Evolutionary conservation across 2,797 vertebrate species (phyloP), one percentile per base, ranked within the genome.

Genomic region (Lagocephalus sceleratus): DNA sequence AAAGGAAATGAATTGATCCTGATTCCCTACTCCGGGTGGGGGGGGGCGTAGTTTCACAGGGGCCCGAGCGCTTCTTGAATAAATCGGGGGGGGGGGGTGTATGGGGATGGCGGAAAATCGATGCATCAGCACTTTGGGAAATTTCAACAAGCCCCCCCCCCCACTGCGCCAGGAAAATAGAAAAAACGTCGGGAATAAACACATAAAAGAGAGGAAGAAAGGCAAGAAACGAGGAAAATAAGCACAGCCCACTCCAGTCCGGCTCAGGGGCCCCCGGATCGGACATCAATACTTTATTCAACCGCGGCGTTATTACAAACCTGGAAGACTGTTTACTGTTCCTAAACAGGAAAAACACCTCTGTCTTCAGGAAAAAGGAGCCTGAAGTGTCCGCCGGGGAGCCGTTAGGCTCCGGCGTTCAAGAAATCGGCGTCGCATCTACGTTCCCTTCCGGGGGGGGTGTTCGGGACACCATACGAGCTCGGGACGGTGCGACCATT

Each of bases 41-140:
- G n/a, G n/a, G n/a, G n/a, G n/a, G n/a, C n/a, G n/a, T n/a, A n/a
- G n/a, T n/a, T n/a, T n/a, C n/a, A n/a, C n/a, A n/a, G 4, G 29
- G 29, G 44, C 68, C 25, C 32, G 60, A 62, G 71, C 76, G 59
- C 54, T 57, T 60, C 9, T 17, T 85, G 85, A 85, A 86, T 85
- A 71, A 88, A 87, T 84, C 82, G 85, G 20, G 25, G 60, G 79
- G 63, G 63, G 62, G 71, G 84, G 78, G 79, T 79, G 81, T 82
- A n/a, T 76, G 76, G 79, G 70, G 66, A 66, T 71, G 78, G 73
- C 7, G 26, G 60, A 75, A 83, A 84, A 64, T 70, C 76, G 57
- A 75, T 61, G 80, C 63, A 82, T 86, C 81, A 85, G 79, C 78
- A 79, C 64, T 84, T 85, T 66, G 70, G 72, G 75, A 83, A 81